A percentile compares a stretch with the other conserved stretches of the same genome.
phyloP scores from a whole-genome alignment of 2,888 invertebrate species.

The Drosophila stalkeri region DNA sequence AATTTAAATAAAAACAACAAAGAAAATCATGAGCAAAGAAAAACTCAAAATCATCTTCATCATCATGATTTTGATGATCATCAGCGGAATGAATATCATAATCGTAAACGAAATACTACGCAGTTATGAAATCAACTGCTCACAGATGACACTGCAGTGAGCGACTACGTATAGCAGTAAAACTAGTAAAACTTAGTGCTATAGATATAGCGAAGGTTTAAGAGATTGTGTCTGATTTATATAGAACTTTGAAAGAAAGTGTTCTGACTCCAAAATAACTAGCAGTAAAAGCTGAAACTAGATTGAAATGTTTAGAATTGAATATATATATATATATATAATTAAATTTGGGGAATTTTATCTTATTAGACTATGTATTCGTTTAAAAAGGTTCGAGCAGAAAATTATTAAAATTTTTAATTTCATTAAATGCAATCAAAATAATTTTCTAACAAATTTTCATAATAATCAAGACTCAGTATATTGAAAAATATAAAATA shows the following conservation, averaged over 20 bases:
- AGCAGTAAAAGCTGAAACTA: neutral
- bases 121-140: slow-evolving; percentile 56
- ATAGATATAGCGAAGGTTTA: slow-evolving; percentile 19
- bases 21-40: slow-evolving; percentile 45
- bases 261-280: neutral
- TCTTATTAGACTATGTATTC: no score
- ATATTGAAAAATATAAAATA: no score
- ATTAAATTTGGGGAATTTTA: no score
- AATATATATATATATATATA: neutral
- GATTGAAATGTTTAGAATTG: neutral
- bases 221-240: neutral
- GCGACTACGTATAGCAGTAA: neutral
- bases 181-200: slow-evolving; percentile 19
- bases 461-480: no score
- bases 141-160: slow-evolving; percentile 10
- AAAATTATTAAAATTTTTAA: no score
- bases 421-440: no score
- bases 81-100: slow-evolving; percentile 36
- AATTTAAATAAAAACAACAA: slow-evolving; percentile 20
- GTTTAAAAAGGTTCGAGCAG: no score
- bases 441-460: no score
- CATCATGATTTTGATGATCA: slow-evolving; percentile 30
- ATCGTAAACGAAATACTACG: slow-evolving; percentile 55
- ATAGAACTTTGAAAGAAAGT: neutral
- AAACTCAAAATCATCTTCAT: slow-evolving; percentile 64